phyloP scores from a whole-genome alignment of 2,113 vertebrate species.

The Ophthalmolycus amberensis region DNA sequence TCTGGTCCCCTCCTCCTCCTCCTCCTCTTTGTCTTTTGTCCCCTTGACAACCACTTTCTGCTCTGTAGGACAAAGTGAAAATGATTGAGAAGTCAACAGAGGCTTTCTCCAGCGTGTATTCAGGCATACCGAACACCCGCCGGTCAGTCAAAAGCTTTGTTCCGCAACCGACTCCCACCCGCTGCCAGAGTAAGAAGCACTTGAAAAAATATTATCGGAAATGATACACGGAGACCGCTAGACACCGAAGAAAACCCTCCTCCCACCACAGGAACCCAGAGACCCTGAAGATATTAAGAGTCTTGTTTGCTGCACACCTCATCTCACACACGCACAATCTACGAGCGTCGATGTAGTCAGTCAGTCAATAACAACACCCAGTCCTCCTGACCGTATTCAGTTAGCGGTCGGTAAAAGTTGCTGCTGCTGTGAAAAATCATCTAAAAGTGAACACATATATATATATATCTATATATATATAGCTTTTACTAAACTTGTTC shows the following conservation, averaged over 20 bases:
- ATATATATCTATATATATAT: no score
- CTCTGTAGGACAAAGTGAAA: constrained; percentile 57
- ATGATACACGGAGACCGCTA: constrained; percentile 6
- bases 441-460: not conserved
- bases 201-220: not conserved
- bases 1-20: not conserved
- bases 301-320: constrained; percentile 26
- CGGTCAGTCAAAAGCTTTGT: constrained; percentile 36
- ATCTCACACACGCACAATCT: constrained; percentile 22
- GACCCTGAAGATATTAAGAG: constrained; percentile 3
- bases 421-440: not conserved
- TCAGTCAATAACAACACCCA: constrained; percentile 24
- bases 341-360: constrained; percentile 23
- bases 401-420: not conserved
- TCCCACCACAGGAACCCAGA: constrained; percentile 5
- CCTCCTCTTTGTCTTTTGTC: constrained; percentile 28
- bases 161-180: constrained; percentile 16
- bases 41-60: constrained; percentile 65
- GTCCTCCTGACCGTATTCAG: not conserved
- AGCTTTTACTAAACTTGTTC: not conserved
- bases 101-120: constrained; percentile 27
- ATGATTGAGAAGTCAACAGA: constrained; percentile 51
- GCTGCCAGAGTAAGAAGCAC: constrained; percentile 20
- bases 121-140: constrained; percentile 43
- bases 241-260: constrained; percentile 1